These are phyloP conservation scores for Candoia aspera DNA, from an alignment of 2,113 vertebrate species.

Conservation along the genomic window DNA sequence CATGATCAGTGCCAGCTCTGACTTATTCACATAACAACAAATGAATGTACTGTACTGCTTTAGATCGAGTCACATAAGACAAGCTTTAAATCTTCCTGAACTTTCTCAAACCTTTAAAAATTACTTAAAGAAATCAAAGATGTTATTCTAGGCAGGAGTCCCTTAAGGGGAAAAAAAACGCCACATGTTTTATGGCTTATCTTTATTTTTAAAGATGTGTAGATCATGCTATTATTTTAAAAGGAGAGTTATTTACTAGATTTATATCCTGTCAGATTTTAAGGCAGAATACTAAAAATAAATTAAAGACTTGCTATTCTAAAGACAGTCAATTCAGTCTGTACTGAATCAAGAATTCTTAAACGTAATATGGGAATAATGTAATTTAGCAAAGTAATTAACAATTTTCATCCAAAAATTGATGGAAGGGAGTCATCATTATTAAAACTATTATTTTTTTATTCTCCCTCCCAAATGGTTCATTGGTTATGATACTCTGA, in stretches of 20 bases:
- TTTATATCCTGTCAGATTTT: not conserved
- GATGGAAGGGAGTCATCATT: not conserved
- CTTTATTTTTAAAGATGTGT: not conserved
- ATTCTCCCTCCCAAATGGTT: not conserved
- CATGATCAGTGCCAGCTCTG: not conserved
- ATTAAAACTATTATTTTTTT: not conserved
- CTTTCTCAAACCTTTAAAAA: not conserved
- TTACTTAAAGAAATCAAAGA: not conserved
- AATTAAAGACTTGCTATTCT: not conserved
- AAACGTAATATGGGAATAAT: not conserved
- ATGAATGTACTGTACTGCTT: not conserved
- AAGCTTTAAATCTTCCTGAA: not conserved
- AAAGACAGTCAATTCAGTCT: not conserved
- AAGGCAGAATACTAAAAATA: not conserved
- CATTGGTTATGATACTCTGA: not conserved
- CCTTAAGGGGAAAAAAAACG: not conserved
- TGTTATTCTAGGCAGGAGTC: not conserved
- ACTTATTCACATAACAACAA: not conserved
- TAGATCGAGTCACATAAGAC: not conserved
- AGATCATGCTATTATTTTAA: not conserved
- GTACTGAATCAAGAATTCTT: not conserved
- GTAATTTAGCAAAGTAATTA: not conserved
- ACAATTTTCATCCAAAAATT: not conserved
- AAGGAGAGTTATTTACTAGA: not conserved
- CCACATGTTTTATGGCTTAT: not conserved